These are phyloP conservation scores for Nemopilema nomurai DNA, from an alignment of 30 jellyfish, hydroid and myxozoan species.

Conservation along the genomic window DNA sequence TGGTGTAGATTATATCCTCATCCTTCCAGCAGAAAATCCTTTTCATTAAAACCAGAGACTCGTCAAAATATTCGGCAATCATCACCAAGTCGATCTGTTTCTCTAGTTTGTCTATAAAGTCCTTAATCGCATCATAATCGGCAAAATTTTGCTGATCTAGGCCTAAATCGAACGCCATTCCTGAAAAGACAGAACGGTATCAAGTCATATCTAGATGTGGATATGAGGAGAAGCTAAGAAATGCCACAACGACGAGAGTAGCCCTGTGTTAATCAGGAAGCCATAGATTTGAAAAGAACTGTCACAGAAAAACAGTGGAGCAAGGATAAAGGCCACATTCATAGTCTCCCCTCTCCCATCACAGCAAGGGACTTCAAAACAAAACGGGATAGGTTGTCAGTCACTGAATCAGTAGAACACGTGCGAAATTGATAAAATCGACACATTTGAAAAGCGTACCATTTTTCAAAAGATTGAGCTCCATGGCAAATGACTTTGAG, in stretches of 20 bases:
- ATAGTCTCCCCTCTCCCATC: too few relatives aligned
- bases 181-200: constrained; percentile 1
- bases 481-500: constrained; percentile 46
- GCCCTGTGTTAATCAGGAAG: too few relatives aligned
- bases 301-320: too few relatives aligned
- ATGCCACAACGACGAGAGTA: too few relatives aligned
- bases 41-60: constrained; percentile 79
- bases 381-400: neutral
- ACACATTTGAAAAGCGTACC: constrained; percentile 27
- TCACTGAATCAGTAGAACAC: neutral
- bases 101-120: constrained; percentile 36
- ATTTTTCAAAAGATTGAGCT: constrained; percentile 51
- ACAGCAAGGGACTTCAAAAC: neutral
- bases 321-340: too few relatives aligned
- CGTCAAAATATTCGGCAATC: constrained; percentile 84
- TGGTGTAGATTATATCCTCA: constrained; percentile 81
- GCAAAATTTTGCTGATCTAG: constrained; percentile 53
- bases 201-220: neutral
- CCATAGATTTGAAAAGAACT: too few relatives aligned
- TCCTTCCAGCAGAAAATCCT: constrained; percentile 84
- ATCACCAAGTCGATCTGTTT: constrained; percentile 66
- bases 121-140: constrained; percentile 37
- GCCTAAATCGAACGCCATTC: constrained; percentile 78
- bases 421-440: neutral
- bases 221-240: too few relatives aligned